Evolutionary conservation across 2,888 invertebrate species (phyloP).

Genomic region (Bombylius discolor): DNA sequence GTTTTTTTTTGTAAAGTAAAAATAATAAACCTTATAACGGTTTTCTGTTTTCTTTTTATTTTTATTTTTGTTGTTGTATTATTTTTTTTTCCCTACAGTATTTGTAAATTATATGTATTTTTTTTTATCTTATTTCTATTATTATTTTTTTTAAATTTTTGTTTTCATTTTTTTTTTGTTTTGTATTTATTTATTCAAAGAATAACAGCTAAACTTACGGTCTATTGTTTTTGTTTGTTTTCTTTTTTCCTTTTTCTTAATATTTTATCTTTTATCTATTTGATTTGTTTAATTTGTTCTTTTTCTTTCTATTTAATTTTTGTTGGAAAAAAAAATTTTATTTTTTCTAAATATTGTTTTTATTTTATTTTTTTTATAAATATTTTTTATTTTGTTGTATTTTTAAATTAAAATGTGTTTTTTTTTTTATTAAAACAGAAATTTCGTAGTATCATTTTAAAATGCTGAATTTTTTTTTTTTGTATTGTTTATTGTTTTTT

Average conservation of each 20-base stretch:
- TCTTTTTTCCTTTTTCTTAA: background rate
- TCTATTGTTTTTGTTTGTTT: conserved; percentile 16
- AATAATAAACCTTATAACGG: conserved; percentile 8
- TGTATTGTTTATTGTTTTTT: conserved; percentile 3
- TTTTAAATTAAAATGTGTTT: too few relatives aligned
- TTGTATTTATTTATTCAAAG: conserved; percentile 7
- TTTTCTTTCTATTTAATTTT: background rate
- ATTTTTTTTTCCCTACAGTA: conserved; percentile 7
- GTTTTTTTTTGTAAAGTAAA: background rate
- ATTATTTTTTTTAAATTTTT: background rate
- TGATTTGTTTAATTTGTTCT: conserved; percentile 3
- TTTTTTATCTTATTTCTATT: background rate
- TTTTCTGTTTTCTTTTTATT: background rate
- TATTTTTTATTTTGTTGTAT: background rate
- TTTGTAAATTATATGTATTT: background rate
- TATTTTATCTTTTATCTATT: background rate
- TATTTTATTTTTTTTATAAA: conserved; percentile 2
- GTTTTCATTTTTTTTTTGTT: conserved; percentile 1
- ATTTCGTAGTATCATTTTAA: too few relatives aligned
- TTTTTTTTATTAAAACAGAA: too few relatives aligned
- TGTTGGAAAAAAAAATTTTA: background rate
- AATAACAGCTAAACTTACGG: conserved; percentile 20
- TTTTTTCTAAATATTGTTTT: conserved; percentile 7
- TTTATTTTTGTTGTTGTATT: conserved; percentile 3
- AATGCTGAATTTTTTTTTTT: background rate